Conservation (phyloP, 53 echinoderm and acorn worm species). For the Temnopleurus reevesii region DNA sequence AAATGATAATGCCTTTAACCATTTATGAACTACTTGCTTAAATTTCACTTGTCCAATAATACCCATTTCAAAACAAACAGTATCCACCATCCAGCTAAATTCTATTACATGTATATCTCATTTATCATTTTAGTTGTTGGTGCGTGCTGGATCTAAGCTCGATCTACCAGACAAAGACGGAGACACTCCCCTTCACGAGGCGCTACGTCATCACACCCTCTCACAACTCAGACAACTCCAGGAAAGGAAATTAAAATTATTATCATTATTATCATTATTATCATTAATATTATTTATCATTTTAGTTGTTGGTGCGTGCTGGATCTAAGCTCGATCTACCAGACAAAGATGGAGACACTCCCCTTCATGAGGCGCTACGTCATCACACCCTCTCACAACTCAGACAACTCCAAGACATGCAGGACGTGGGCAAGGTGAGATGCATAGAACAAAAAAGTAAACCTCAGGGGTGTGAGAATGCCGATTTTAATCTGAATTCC, state of each 20-base stretch:
- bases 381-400: constrained; percentile 98
- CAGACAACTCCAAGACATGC: constrained; percentile 98
- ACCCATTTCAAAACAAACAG: too few species aligned
- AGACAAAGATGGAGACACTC: constrained; percentile 90
- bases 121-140: constrained; percentile 87
- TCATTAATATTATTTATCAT: too few species aligned
- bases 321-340: constrained; percentile 93
- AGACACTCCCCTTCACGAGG: constrained; percentile 93
- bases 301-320: constrained; percentile 87
- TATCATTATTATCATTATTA: too few species aligned
- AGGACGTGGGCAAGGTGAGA: constrained; percentile 97
- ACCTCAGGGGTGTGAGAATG: too few species aligned
- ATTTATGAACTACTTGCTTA: too few species aligned
- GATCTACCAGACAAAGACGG: constrained; percentile 95
- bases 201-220: constrained; percentile 93
- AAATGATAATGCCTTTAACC: too few species aligned
- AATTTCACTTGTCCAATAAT: too few species aligned
- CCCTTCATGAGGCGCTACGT: constrained; percentile 89
- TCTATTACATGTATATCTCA: too few species aligned
- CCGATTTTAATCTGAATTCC: too few species aligned
- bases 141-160: constrained; percentile 85
- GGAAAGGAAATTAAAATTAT: too few species aligned
- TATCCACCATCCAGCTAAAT: too few species aligned
- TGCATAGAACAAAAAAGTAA: too few species aligned
- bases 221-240: constrained; percentile 97